Conservation (phyloP, 2,888 invertebrate species). For the Teleiodes luculella region DNA sequence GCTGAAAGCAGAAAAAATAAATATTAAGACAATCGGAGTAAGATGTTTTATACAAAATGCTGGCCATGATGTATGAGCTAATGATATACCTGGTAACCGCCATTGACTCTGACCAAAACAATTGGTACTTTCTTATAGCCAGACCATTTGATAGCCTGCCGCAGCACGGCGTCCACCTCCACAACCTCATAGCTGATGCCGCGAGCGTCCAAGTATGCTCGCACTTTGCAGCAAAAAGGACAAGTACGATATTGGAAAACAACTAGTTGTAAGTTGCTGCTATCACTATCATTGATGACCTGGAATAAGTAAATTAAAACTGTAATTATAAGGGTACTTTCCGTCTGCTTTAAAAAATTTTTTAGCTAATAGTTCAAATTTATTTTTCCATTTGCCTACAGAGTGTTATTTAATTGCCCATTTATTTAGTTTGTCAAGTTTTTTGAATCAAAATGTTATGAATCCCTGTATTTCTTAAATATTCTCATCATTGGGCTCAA, state of each 20-base stretch:
- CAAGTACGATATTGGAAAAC: slow-evolving; percentile 98
- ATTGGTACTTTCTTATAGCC: slow-evolving; percentile 97
- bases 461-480: no score
- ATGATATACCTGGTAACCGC: slow-evolving; percentile 82
- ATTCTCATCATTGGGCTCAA: no score
- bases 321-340: no score
- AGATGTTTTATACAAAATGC: neutral
- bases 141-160: slow-evolving; percentile 95
- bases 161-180: slow-evolving; percentile 97
- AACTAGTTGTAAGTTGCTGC: slow-evolving; percentile 85
- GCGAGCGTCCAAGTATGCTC: slow-evolving; percentile 93
- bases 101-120: slow-evolving; percentile 84
- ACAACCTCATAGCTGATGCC: slow-evolving; percentile 97
- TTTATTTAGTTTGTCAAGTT: no score
- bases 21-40: no score
- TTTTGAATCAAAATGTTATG: no score
- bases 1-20: slow-evolving; percentile 70
- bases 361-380: no score
- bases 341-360: no score
- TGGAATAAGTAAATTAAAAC: no score
- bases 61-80: neutral
- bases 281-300: slow-evolving; percentile 82
- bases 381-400: no score
- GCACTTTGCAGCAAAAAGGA: slow-evolving; percentile 97
- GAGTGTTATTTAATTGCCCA: no score